These are phyloP conservation scores for Megaceryle alcyon DNA, from an alignment of 2,797 vertebrate species.

Conservation along the genomic window DNA sequence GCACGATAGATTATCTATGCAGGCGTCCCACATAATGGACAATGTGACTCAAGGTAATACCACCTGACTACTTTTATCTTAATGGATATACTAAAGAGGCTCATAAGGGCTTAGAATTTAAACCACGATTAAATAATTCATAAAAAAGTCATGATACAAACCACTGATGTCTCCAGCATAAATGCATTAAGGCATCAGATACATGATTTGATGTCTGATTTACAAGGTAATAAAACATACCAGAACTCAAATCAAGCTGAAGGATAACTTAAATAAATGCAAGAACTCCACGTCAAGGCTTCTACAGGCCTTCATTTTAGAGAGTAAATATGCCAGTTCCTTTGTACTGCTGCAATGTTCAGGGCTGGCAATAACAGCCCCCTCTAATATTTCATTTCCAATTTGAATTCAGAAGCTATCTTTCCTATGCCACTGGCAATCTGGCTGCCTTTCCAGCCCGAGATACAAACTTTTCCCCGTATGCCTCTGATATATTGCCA, in stretches of 20 bases:
- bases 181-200: background rate
- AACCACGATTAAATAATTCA: background rate
- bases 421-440: background rate
- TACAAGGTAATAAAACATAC: background rate
- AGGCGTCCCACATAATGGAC: background rate
- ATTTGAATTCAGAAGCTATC: background rate
- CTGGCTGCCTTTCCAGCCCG: background rate
- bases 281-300: background rate
- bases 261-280: background rate
- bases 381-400: background rate
- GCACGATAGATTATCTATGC: background rate
- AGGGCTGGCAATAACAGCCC: background rate
- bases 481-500: background rate
- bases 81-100: background rate
- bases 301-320: background rate
- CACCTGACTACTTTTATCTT: constrained; percentile 13
- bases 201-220: background rate
- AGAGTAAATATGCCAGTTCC: background rate
- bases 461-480: background rate
- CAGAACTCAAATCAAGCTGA: background rate
- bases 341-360: background rate
- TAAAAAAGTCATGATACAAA: background rate
- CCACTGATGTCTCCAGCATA: background rate
- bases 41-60: background rate
- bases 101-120: background rate